Evolutionary conservation across 2,888 invertebrate genomes (phyloP), one percentile per base, ranked within the genome.

Genomic region (Cheilosia impressa): DNA sequence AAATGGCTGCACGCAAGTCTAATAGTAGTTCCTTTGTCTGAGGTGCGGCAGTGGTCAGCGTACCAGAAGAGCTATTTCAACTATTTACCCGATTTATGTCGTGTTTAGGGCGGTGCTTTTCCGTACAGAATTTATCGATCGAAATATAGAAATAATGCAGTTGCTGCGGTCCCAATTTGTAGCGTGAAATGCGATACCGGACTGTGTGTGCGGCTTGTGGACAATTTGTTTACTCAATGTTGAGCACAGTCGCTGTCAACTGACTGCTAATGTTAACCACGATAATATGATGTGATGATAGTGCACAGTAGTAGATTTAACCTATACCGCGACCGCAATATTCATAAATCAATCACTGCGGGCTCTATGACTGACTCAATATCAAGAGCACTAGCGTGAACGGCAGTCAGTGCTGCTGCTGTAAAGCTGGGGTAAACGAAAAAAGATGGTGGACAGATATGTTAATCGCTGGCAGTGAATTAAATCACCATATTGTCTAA

Each of bases 151-250:
- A 82, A 73, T 52, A 43, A 65, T 72, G 34, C 66, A 63, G 62
- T 73, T 41, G 50, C 72, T 52, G 38, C 13, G 62, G 57, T 73
- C 4, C 4, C 43, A 72, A 66, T 68, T 83, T 79, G 62, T 24
- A 55, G 22, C n/a, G 43, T 43, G 73, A 78, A 79, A 79, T 57
- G 17, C 34, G 72, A 72, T 78, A 68, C 71, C 19, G 4, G 19
- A 1, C 45, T 19, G 17, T 15, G 24, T 22, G 31, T 73, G 83
- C 19, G 55, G 68, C 73, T 63, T 72, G 63, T 19, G 63, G 73
- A 68, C 57, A 83, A 83, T 73, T 83, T 83, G 83, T 79, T 83
- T 38, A 73, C 79, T 66, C 82, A 68, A 73, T 78, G 72, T 73
- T 73, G 57, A 78, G 78, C 78, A 63, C 68, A 68, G 55, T 19